Percentiles rank a stretch among this genome's conserved stretches.
Conservation (phyloP, 2,113 vertebrate genomes). For the Cervus canadensis region DNA sequence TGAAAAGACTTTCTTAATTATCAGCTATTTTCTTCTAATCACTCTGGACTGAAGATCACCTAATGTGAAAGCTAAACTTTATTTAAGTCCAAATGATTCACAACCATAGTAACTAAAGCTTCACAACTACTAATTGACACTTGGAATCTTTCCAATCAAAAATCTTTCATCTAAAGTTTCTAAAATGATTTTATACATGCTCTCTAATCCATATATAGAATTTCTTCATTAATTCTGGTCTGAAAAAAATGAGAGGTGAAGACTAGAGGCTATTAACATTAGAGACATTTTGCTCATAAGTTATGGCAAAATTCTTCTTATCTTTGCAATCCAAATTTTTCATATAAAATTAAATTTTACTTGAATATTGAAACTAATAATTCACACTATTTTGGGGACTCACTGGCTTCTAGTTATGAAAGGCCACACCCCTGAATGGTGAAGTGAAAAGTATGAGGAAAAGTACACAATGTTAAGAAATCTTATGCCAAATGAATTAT, state of each 20-base stretch:
- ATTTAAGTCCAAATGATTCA: neutral
- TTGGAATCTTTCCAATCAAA: neutral
- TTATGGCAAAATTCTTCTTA: neutral
- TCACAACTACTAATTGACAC: neutral
- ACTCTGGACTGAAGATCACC: neutral
- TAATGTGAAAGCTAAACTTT: constrained; percentile 23
- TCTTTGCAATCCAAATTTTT: neutral
- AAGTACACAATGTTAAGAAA: neutral
- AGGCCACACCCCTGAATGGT: neutral
- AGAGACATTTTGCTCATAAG: neutral
- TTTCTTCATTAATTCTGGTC: neutral
- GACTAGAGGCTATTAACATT: neutral
- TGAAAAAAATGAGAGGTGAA: neutral
- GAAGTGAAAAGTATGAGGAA: neutral
- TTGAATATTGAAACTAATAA: neutral
- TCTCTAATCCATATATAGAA: neutral
- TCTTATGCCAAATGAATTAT: neutral
- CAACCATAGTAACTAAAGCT: neutral
- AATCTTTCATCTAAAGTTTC: neutral
- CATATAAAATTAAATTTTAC: constrained; percentile 4
- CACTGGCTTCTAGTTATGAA: neutral
- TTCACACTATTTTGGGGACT: neutral
- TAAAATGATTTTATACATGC: neutral
- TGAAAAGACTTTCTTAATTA: neutral
- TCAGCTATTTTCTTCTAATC: neutral